phyloP scores from a whole-genome alignment of 2,797 vertebrate species.

The Pangasius macronema region DNA sequence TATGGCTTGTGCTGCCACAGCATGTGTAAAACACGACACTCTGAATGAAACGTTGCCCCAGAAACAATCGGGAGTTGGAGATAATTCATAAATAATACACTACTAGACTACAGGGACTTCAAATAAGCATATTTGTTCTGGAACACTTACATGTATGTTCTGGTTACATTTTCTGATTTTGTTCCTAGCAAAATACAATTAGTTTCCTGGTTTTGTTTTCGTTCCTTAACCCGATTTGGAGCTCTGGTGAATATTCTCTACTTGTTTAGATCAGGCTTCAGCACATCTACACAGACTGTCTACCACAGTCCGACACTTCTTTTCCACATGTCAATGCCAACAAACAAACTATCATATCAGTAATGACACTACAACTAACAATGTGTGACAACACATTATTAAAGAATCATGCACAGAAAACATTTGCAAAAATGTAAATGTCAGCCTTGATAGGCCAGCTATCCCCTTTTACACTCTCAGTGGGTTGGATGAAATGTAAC shows the following conservation, averaged over 20 bases:
- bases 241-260: background rate
- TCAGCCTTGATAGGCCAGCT: conserved; percentile 50
- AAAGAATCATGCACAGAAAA: background rate
- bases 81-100: conserved; percentile 6
- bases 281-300: background rate
- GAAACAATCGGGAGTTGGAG: background rate
- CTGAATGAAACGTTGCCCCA: background rate
- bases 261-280: background rate
- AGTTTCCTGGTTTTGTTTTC: background rate
- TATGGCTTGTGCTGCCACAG: background rate
- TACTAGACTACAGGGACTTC: background rate
- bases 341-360: background rate
- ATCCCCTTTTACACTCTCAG: conserved; percentile 31
- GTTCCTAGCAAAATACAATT: background rate
- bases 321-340: background rate
- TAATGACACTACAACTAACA: background rate
- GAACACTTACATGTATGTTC: background rate
- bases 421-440: conserved; percentile 11
- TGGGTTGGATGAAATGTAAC: conserved; percentile 54
- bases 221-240: background rate
- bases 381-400: background rate
- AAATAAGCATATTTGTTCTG: background rate
- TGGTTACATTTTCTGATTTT: background rate
- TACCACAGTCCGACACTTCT: background rate
- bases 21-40: background rate